Conservation (phyloP, 2,888 invertebrate species). For the Athrips mouffetella region DNA sequence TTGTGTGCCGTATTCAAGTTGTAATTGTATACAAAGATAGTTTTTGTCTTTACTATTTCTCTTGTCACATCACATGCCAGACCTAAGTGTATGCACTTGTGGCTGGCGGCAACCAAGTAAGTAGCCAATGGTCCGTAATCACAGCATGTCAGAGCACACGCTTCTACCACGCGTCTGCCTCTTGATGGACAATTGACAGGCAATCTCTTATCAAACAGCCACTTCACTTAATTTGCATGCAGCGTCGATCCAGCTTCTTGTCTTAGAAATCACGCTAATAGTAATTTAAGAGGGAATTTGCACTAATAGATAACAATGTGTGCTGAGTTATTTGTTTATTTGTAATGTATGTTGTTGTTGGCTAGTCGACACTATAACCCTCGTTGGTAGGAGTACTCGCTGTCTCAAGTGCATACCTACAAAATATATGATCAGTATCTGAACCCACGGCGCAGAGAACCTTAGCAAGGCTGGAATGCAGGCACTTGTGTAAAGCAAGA, state of each 20-base stretch:
- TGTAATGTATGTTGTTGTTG: too few relatives aligned
- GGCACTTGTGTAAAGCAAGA: too few relatives aligned
- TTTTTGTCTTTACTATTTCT: not conserved
- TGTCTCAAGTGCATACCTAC: too few relatives aligned
- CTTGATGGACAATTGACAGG: slow-evolving; percentile 20
- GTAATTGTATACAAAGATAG: not conserved
- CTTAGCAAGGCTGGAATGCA: too few relatives aligned
- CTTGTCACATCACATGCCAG: slow-evolving; percentile 19
- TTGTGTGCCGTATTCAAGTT: not conserved
- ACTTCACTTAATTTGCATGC: slow-evolving; percentile 14
- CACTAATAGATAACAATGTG: too few relatives aligned
- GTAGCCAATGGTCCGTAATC: too few relatives aligned
- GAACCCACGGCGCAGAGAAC: too few relatives aligned
- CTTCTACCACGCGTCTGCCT: not conserved
- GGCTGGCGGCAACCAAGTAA: slow-evolving; percentile 4
- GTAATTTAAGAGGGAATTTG: slow-evolving; percentile 15
- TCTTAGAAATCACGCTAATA: slow-evolving; percentile 11
- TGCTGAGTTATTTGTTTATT: too few relatives aligned
- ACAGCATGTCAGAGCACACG: slow-evolving; percentile 18
- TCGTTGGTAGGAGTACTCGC: too few relatives aligned
- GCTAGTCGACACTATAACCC: too few relatives aligned
- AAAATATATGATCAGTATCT: too few relatives aligned
- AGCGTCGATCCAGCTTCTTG: slow-evolving; percentile 8
- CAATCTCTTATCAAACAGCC: slow-evolving; percentile 11
- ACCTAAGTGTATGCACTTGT: slow-evolving; percentile 17